Base-by-base conservation (phyloP, 2,888 invertebrate genomes). In the Drosophila mulleri region DNA sequence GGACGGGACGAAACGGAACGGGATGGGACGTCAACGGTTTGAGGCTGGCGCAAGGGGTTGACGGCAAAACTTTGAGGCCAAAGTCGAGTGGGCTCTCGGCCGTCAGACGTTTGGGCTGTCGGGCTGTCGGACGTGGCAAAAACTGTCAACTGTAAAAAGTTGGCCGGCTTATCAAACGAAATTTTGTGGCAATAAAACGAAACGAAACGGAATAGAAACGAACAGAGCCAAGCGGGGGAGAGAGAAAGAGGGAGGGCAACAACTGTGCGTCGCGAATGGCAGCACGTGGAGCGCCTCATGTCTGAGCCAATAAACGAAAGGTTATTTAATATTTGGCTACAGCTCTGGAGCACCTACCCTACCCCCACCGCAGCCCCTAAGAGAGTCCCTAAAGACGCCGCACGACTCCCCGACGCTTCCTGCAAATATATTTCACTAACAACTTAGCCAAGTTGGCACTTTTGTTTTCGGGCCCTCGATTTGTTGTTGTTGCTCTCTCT, bases 251-350 rank as follows among this genome's bases (percentile, higher is more conserved):
- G n/a, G 12, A 41, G 41, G 12, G 39, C 5, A 20, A 35, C 18
- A 32, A 35, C 47, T 53, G 61, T 56, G 58, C 32, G 62, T 39
- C 58, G 63, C 58, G 60, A 73, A 35, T 54, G 66, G 61, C 64
- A 59, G 78, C 77, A 73, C 69, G 69, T 80, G 78, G 67, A 69
- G 66, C 64, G 67, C 77, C 68, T 81, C 87, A 75, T 67, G 81
- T 79, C 85, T 88, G 78, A 88, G 89, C 88, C 86, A 86, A 86
- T 86, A 86, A 89, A 80, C 80, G 75, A 88, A 89, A 86, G 89
- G 88, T 89, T 86, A 89, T 86, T 86, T 88, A 89, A 86, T 89
- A 89, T 86, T 88, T 88, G 86, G 82, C 88, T 65, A 77, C 76
- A 78, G 66, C 62, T 81, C 59, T 47, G 14, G 29, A 61, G 60